These are phyloP conservation scores for Helicorthomorpha holstii DNA, from an alignment of 1,140 invertebrate genomes.

Conservation along the genomic window DNA sequence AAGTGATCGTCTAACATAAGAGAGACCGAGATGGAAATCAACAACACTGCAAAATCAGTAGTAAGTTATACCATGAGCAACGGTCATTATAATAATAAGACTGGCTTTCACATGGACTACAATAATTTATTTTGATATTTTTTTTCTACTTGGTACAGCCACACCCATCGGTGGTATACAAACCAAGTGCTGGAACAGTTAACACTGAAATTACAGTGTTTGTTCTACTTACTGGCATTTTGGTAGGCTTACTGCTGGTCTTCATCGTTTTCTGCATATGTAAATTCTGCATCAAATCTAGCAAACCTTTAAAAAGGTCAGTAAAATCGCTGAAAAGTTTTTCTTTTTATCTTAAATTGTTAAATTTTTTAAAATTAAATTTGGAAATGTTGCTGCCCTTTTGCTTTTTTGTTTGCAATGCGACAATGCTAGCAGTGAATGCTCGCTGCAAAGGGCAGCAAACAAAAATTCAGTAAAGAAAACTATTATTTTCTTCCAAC, in stretches of 20 bases:
- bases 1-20: too few relatives aligned
- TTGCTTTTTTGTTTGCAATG: background rate
- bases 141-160: too few relatives aligned
- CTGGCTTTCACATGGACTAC: too few relatives aligned
- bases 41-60: too few relatives aligned
- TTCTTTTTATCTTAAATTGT: background rate
- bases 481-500: background rate
- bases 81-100: too few relatives aligned
- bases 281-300: constrained; percentile 25
- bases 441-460: background rate
- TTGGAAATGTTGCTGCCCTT: background rate
- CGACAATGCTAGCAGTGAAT: too few relatives aligned
- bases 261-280: constrained; percentile 26
- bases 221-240: constrained; percentile 26
- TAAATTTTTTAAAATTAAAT: background rate
- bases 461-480: background rate
- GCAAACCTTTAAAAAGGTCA: constrained; percentile 19
- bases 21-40: too few relatives aligned
- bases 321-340: too few relatives aligned
- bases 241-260: constrained; percentile 27
- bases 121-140: too few relatives aligned
- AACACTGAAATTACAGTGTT: constrained; percentile 21
- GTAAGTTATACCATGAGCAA: too few relatives aligned
- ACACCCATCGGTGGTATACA: too few relatives aligned
- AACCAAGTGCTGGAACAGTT: too few relatives aligned